phyloP scores from a whole-genome alignment of 2,797 vertebrate species.

The Jordanella pulchra region DNA sequence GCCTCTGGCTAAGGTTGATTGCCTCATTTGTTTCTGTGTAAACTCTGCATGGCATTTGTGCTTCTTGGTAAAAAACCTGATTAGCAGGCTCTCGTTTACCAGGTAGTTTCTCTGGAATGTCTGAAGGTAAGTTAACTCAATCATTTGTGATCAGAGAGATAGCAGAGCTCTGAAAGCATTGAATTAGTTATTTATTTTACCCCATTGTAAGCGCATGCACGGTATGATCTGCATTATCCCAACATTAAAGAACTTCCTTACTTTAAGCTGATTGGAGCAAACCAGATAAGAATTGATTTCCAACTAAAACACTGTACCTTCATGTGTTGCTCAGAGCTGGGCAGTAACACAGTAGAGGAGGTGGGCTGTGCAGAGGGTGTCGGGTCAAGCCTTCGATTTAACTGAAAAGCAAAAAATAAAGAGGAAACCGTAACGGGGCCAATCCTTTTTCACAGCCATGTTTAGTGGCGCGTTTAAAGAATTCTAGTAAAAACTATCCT shows the following conservation, averaged over 20 bases:
- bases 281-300: background rate
- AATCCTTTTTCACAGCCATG: background rate
- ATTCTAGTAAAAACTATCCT: background rate
- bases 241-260: background rate
- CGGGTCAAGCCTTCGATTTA: background rate
- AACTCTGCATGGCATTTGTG: slow-evolving; percentile 70
- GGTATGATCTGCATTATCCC: background rate
- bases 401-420: background rate
- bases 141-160: background rate
- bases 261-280: too few relatives aligned
- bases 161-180: background rate
- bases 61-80: slow-evolving; percentile 63
- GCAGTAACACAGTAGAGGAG: background rate
- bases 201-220: background rate
- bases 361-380: background rate
- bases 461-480: background rate
- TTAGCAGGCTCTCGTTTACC: slow-evolving; percentile 53
- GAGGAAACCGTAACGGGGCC: background rate
- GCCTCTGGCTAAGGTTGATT: slow-evolving; percentile 51
- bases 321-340: background rate
- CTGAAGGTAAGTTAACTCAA: slow-evolving; percentile 2
- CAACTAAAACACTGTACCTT: background rate
- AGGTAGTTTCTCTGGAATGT: slow-evolving; percentile 29
- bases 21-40: slow-evolving; percentile 72
- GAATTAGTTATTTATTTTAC: background rate